phyloP scores from a whole-genome alignment of 2,797 vertebrate genomes.

The Craterocephalus amniculus region DNA sequence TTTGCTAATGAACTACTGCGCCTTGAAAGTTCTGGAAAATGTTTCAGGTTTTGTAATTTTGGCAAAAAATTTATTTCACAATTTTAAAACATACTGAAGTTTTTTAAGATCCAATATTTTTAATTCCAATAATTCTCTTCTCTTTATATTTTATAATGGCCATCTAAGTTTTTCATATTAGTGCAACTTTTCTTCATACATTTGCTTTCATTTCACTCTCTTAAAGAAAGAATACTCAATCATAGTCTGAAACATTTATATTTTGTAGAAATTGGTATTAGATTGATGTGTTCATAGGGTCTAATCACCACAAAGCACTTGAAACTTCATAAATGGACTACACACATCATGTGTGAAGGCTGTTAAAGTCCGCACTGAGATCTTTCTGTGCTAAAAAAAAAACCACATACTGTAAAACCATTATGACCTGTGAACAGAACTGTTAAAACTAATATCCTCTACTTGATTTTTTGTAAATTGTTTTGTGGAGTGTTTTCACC shows the following conservation, averaged over 20 bases:
- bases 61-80: too few species aligned
- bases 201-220: not conserved
- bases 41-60: too few species aligned
- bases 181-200: not conserved
- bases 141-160: too few species aligned
- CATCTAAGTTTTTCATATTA: constrained; percentile 15
- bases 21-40: too few species aligned
- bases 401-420: constrained; percentile 11
- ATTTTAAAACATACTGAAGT: too few species aligned
- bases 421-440: too few species aligned
- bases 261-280: not conserved
- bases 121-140: too few species aligned
- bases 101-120: not conserved
- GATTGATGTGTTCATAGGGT: not conserved
- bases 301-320: constrained; percentile 7
- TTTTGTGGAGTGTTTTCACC: constrained; percentile 39
- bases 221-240: not conserved
- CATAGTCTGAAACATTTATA: not conserved
- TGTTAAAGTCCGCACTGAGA: constrained; percentile 3
- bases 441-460: too few species aligned
- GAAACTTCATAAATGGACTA: constrained; percentile 2
- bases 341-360: constrained; percentile 2
- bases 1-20: too few species aligned
- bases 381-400: constrained; percentile 5
- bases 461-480: constrained; percentile 48